Conservation (phyloP, 2,797 vertebrate genomes). For the Pseudochromis fuscus region DNA sequence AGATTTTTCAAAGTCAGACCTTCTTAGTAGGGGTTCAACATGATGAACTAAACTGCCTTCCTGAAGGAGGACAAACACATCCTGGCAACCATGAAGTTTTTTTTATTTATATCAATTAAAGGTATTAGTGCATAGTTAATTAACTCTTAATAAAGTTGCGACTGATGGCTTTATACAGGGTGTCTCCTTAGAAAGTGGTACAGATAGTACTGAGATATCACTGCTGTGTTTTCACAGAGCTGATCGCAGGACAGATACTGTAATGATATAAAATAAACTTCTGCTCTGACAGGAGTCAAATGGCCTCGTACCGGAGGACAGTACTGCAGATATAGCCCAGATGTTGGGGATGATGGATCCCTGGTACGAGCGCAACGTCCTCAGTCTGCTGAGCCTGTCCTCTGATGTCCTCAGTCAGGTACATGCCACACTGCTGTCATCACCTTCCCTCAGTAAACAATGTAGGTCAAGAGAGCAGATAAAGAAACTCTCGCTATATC, state of each 20-base stretch:
- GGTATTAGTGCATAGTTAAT: too few species aligned
- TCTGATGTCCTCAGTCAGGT: slow-evolving; percentile 92
- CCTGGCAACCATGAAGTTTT: too few species aligned
- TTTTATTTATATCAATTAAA: too few species aligned
- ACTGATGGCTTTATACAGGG: too few species aligned
- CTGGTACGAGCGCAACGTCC: slow-evolving; percentile 95
- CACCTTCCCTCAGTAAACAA: not conserved
- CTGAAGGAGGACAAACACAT: too few species aligned
- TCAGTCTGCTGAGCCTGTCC: slow-evolving; percentile 92
- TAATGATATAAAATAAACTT: not conserved
- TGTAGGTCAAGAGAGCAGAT: not conserved
- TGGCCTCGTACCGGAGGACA: slow-evolving; percentile 73
- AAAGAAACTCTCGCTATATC: too few species aligned
- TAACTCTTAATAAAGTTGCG: not conserved
- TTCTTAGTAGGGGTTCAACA: too few species aligned
- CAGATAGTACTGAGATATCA: too few species aligned
- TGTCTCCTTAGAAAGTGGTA: not conserved
- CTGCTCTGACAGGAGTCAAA: slow-evolving; percentile 49
- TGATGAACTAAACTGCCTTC: too few species aligned
- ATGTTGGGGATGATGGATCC: slow-evolving; percentile 94
- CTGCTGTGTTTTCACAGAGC: too few species aligned
- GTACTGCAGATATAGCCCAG: slow-evolving; percentile 90
- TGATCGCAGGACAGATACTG: not conserved
- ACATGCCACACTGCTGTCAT: not conserved
- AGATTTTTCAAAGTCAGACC: too few species aligned